Evolutionary conservation across 2,113 vertebrate species (phyloP).

Genomic region (Hydrochoerus hydrochaeris): DNA sequence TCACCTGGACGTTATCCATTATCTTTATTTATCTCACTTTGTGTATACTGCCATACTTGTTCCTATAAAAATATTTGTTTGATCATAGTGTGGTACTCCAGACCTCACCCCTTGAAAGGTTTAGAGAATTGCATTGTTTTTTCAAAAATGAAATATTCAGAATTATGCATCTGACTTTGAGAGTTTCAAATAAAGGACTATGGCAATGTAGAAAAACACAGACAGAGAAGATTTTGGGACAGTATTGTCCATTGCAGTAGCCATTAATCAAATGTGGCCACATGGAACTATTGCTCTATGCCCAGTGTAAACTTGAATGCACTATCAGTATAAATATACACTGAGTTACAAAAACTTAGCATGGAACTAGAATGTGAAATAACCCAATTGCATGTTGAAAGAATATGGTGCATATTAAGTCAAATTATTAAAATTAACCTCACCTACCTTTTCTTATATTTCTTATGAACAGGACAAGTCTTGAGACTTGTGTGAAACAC

Average conservation of each 20-base stretch:
- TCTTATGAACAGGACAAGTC: background rate
- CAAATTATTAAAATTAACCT: conserved; percentile 28
- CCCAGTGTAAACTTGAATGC: background rate
- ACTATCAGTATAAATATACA: background rate
- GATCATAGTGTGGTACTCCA: background rate
- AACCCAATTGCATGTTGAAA: background rate
- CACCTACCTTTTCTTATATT: background rate
- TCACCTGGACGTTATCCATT: conserved; percentile 36
- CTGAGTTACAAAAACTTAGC: background rate
- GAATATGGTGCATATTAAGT: background rate
- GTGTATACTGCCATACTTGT: background rate
- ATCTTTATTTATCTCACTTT: conserved; percentile 36
- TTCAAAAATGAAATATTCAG: conserved; percentile 44
- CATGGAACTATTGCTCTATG: background rate
- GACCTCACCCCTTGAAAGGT: background rate
- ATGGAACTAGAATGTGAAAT: background rate
- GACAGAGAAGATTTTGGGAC: background rate
- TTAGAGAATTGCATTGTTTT: conserved; percentile 34
- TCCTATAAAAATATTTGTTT: conserved; percentile 56
- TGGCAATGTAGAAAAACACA: background rate
- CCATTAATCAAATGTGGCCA: background rate
- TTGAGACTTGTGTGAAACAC: background rate
- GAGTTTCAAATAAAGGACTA: background rate
- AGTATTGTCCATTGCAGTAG: background rate
- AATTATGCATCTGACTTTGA: background rate